phyloP scores from a whole-genome alignment of 2,888 invertebrate species.

The Willowsia nigromaculata region DNA sequence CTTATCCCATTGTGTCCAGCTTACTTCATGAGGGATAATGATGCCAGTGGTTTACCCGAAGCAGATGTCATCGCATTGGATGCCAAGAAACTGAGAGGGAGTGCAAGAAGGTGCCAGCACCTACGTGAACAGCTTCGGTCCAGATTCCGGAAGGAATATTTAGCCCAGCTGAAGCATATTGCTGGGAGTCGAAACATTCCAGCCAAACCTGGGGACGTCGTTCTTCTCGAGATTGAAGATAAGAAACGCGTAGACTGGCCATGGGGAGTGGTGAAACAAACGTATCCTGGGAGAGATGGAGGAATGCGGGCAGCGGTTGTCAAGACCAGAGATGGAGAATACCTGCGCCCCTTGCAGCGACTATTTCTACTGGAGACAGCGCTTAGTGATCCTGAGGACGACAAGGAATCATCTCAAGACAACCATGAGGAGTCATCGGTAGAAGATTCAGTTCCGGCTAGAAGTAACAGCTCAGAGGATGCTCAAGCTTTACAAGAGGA shows the following conservation, averaged over 20 bases:
- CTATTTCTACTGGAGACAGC: background rate
- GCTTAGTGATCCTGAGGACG: background rate
- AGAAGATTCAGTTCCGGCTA: no score
- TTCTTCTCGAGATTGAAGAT: background rate
- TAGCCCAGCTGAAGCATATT: background rate
- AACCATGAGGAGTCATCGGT: no score
- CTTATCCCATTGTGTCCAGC: conserved; percentile 24
- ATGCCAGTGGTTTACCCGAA: background rate
- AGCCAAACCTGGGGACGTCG: background rate
- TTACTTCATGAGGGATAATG: background rate
- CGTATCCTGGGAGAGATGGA: background rate
- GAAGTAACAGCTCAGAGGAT: no score
- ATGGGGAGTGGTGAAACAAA: background rate
- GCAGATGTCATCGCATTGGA: conserved; percentile 4
- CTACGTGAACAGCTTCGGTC: background rate
- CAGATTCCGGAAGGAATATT: conserved; percentile 29
- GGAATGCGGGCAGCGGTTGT: background rate
- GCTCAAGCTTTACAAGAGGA: no score
- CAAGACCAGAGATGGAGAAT: background rate
- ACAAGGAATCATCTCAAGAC: no score
- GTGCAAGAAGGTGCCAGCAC: background rate
- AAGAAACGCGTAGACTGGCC: conserved; percentile 19
- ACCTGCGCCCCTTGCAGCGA: background rate
- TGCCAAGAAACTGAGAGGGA: background rate
- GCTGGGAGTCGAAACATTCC: background rate